Evolutionary conservation across 2,113 vertebrate genomes (phyloP).

Genomic region (Plotosus lineatus): DNA sequence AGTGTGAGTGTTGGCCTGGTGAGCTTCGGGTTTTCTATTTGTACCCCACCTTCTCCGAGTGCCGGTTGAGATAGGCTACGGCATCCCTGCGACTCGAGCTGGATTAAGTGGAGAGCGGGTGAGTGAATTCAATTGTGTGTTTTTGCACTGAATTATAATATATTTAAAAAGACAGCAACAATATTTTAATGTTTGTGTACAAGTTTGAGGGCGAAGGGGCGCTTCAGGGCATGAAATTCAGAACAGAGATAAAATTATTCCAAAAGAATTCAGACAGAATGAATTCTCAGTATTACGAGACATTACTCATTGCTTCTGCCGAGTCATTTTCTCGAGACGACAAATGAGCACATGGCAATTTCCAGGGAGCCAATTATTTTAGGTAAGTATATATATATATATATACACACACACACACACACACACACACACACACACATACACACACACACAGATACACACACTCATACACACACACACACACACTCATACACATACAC

Average conservation of each 20-base stretch:
- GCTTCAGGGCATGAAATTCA: neutral
- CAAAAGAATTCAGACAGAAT: neutral
- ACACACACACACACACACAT: too few relatives aligned
- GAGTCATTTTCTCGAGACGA: neutral
- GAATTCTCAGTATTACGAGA: neutral
- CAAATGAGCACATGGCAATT: neutral
- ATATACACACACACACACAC: neutral
- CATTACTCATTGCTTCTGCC: neutral
- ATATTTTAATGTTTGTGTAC: neutral
- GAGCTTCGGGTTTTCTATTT: too few relatives aligned
- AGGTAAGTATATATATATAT: too few relatives aligned
- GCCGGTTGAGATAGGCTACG: too few relatives aligned
- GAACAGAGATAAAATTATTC: neutral
- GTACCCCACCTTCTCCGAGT: too few relatives aligned
- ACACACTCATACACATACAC: too few relatives aligned
- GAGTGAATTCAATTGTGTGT: neutral
- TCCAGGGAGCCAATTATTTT: neutral
- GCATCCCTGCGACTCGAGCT: too few relatives aligned
- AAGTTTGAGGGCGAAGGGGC: neutral
- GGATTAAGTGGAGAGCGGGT: too few relatives aligned
- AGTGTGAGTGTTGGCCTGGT: too few relatives aligned
- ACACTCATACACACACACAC: too few relatives aligned
- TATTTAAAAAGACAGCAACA: neutral
- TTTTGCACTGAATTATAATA: neutral
- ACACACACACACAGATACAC: too few relatives aligned